A percentile compares a stretch with the other conserved stretches of the same genome.
Evolutionary conservation across 2,888 invertebrate species (phyloP).

Genomic region (Eupsilia transversa): DNA sequence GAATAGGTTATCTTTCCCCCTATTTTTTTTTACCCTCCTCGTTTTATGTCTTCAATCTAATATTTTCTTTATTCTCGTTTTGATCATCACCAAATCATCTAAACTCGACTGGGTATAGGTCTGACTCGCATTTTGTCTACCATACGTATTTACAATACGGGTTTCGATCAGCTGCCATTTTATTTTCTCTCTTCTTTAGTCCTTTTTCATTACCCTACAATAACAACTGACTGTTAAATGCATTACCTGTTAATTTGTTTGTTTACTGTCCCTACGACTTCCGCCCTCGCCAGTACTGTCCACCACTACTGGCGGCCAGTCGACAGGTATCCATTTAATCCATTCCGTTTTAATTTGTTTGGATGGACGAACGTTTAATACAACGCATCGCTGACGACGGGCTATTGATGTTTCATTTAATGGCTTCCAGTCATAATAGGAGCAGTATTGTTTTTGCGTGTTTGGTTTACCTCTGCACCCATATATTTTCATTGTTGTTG

Average conservation of each 20-base stretch:
- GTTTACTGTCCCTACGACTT: not conserved
- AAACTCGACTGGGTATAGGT: not conserved
- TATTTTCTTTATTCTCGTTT: not conserved
- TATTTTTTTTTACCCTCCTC: too few relatives aligned
- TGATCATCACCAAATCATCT: not conserved
- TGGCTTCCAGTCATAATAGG: constrained; percentile 28
- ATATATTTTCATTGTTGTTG: constrained; percentile 2
- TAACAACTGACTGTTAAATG: not conserved
- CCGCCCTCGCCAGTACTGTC: constrained; percentile 29
- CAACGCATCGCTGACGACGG: constrained; percentile 52
- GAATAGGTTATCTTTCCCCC: not conserved
- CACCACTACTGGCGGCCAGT: constrained; percentile 25
- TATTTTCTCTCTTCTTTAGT: not conserved
- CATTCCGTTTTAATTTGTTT: constrained; percentile 65
- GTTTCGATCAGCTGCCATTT: not conserved
- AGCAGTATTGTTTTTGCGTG: constrained; percentile 11
- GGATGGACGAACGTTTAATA: constrained; percentile 61
- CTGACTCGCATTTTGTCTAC: not conserved
- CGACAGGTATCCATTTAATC: constrained; percentile 58
- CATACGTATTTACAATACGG: not conserved
- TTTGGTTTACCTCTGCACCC: constrained; percentile 19
- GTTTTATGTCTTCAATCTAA: not conserved
- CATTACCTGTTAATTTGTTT: constrained; percentile 1
- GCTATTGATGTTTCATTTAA: constrained; percentile 36
- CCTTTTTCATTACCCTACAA: not conserved